Evolutionary conservation across 1,140 invertebrate genomes (phyloP).

Genomic region (Drosophila repleta): DNA sequence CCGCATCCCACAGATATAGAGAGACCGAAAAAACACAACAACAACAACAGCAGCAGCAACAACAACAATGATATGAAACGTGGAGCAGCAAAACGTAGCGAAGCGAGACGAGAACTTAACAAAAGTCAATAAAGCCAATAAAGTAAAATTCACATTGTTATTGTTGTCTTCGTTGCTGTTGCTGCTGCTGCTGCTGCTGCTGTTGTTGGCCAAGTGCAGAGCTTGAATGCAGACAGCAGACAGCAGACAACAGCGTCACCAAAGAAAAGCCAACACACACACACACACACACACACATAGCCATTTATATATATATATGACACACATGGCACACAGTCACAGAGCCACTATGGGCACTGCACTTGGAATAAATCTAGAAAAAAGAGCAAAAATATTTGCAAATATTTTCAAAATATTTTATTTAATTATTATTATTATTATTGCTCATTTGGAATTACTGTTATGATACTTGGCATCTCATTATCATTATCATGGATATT

Average conservation of each 20-base stretch:
- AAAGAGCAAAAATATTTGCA: no score
- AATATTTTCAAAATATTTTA: no score
- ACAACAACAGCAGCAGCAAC: no score
- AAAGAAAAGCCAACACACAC: slow-evolving; percentile 13
- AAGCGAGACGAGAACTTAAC: slow-evolving; percentile 66
- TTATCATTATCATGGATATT: no score
- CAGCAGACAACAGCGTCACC: slow-evolving; percentile 17
- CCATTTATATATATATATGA: no score
- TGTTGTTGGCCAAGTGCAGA: slow-evolving; percentile 36
- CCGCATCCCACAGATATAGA: slow-evolving; percentile 38
- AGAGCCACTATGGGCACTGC: no score
- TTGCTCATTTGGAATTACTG: no score
- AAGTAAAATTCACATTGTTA: slow-evolving; percentile 60
- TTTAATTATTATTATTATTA: no score
- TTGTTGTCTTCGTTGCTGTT: neutral
- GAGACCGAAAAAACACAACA: slow-evolving; percentile 10
- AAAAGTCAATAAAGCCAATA: slow-evolving; percentile 82
- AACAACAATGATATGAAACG: slow-evolving; percentile 24
- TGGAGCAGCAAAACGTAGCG: slow-evolving; percentile 33
- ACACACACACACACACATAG: neutral
- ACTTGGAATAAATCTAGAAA: neutral
- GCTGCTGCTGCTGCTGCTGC: slow-evolving; percentile 1
- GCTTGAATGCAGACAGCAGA: slow-evolving; percentile 28
- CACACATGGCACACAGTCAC: no score
- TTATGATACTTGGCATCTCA: no score